phyloP scores from a whole-genome alignment of 92 coral and sea anemone species.

The Porites cylindrica region DNA sequence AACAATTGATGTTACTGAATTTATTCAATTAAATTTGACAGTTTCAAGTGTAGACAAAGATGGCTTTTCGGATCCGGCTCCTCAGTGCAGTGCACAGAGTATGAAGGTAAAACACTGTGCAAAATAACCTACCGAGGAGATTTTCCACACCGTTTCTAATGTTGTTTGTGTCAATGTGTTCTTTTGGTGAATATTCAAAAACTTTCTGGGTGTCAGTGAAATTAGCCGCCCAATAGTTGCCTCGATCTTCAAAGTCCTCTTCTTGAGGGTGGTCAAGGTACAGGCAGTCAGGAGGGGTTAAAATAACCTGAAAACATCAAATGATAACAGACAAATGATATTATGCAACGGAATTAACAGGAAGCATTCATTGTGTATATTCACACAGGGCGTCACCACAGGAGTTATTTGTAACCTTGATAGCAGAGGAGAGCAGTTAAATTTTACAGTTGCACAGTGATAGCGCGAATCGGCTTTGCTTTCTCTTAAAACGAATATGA shows the following conservation, averaged over 20 bases:
- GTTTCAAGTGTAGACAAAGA: too few relatives aligned
- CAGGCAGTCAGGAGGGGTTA: slow-evolving; percentile 81
- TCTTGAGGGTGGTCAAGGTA: slow-evolving; percentile 93
- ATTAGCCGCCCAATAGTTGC: slow-evolving; percentile 92
- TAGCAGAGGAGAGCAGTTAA: too few relatives aligned
- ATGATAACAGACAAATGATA: background rate
- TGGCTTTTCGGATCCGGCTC: too few relatives aligned
- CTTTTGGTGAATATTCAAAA: slow-evolving; percentile 64
- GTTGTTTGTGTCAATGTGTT: background rate
- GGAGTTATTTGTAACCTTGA: too few relatives aligned
- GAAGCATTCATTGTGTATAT: background rate
- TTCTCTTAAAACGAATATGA: too few relatives aligned
- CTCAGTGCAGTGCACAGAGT: too few relatives aligned
- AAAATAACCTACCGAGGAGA: background rate
- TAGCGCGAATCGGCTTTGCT: too few relatives aligned
- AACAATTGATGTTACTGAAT: too few relatives aligned
- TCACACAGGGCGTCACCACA: background rate
- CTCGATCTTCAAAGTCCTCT: slow-evolving; percentile 91
- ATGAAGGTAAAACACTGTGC: too few relatives aligned
- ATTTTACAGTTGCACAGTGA: too few relatives aligned
- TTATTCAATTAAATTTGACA: too few relatives aligned
- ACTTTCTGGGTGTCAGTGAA: slow-evolving; percentile 81
- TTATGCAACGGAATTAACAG: background rate
- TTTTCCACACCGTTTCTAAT: background rate
- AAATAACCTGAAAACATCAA: slow-evolving; percentile 60